Evolutionary conservation across 2,113 vertebrate genomes (phyloP), one percentile per base, ranked within the genome.

Genomic region (Dromas ardeola): DNA sequence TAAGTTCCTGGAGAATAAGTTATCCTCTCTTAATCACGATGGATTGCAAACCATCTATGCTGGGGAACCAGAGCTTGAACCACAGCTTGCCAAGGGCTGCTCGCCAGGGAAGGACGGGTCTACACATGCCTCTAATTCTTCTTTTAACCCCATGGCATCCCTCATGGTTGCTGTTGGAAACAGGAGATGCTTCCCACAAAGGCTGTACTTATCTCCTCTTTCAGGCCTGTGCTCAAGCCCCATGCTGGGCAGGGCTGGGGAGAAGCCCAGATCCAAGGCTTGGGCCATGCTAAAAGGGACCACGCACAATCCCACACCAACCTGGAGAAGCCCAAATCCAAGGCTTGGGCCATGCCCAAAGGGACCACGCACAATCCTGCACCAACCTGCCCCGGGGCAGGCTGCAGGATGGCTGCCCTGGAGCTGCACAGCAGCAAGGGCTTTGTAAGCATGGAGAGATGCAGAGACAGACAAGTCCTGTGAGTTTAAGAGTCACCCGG

Each of bases 301-400:
- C 22, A 29, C 0, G 1, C 36, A 12, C 43, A 40, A 25, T 22
- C 67, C 86, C 4, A 1, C 42, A 34, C 13, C 42, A 43, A 6
- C 5, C 15, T 49, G 53, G 30, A 70, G 49, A 69, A 74, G 13
- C 32, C 40, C 72, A 84, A 36, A 58, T 2, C 13, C 69, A 83
- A 70, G 67, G 36, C 9, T 56, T 12, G 10, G n/a, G 53, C 38
- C 9, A 2, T 50, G 47, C 30, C 8, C 2, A 22, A 62, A 29
- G 38, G 45, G n/a, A 42, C 21, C 22, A 29, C 0, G 1, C 36
- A 11, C 43, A 40, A 25, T 23, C 67, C 86, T 3, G 0, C 42
- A 34, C 13, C 42, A 43, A 6, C 5, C 15, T 49, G 36, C 8
- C 42, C 30, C 0, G 0, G 18, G 21, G 6, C 18, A 38, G 72